Conservation (phyloP, 1,140 invertebrate species). For the Zaprionus lachaisei region DNA sequence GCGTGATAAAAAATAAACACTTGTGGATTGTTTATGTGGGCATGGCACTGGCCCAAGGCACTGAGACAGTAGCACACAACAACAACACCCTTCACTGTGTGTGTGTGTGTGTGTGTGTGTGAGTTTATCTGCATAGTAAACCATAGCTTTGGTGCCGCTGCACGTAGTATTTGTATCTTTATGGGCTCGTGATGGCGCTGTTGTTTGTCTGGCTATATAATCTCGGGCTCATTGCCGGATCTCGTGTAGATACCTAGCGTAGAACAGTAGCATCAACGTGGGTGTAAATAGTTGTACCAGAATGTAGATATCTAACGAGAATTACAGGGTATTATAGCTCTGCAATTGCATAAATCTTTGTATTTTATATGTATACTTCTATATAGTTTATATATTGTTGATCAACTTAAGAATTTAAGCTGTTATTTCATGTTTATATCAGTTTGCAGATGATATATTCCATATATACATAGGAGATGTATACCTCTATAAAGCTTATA, state of each 20-base stretch:
- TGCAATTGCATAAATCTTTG: too few species aligned
- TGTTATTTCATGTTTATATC: background rate
- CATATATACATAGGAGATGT: too few species aligned
- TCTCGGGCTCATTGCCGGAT: background rate
- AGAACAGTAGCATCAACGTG: background rate
- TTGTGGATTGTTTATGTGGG: slow-evolving; percentile 57
- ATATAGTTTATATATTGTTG: background rate
- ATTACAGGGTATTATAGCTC: background rate
- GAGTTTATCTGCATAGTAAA: background rate
- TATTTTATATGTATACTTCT: background rate
- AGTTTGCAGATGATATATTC: background rate
- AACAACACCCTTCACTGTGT: background rate
- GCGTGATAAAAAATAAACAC: slow-evolving; percentile 53
- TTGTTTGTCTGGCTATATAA: background rate
- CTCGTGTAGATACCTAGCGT: background rate
- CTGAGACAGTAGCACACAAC: background rate
- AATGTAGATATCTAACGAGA: background rate
- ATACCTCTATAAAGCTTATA: background rate
- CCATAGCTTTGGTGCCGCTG: background rate
- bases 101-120: background rate
- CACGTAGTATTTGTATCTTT: background rate
- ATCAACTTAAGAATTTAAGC: background rate
- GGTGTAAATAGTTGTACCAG: background rate
- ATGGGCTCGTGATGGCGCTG: background rate
- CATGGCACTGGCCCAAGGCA: slow-evolving; percentile 20